Conservation (phyloP, 2,888 invertebrate genomes). For the Caenorhabditis doughertyi region DNA sequence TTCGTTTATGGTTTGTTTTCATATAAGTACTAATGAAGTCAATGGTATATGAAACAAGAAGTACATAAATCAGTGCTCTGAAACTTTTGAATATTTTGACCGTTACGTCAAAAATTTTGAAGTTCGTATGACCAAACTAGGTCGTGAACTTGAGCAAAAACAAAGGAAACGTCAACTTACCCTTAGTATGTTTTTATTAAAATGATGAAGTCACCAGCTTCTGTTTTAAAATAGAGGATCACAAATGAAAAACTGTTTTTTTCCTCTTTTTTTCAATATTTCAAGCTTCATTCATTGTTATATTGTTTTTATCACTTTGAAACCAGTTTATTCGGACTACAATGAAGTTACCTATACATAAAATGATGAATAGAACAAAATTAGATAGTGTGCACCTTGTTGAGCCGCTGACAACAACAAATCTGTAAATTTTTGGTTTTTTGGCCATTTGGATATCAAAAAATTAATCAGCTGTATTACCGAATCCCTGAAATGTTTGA, state of each 20-base stretch:
- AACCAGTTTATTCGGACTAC: slow-evolving; percentile 57
- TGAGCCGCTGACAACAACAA: slow-evolving; percentile 51
- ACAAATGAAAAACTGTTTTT: slow-evolving; percentile 22
- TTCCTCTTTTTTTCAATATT: not conserved
- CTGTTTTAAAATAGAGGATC: not conserved
- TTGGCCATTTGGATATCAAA: not conserved
- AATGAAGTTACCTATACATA: slow-evolving; percentile 12
- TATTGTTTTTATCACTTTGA: not conserved
- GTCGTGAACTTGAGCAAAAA: slow-evolving; percentile 13
- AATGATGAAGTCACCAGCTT: slow-evolving; percentile 22
- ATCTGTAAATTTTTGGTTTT: slow-evolving; percentile 42
- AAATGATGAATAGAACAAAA: not conserved
- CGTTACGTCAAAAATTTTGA: slow-evolving; percentile 2
- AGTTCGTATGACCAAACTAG: not conserved
- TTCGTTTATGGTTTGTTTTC: slow-evolving; percentile 13
- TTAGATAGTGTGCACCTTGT: slow-evolving; percentile 54
- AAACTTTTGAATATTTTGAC: not conserved
- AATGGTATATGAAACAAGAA: slow-evolving; percentile 12
- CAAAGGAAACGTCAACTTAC: slow-evolving; percentile 7
- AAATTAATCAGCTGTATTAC: slow-evolving; percentile 29
- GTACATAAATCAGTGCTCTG: slow-evolving; percentile 11
- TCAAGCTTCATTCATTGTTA: slow-evolving; percentile 16
- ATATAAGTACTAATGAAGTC: not conserved
- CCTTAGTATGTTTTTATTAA: slow-evolving; percentile 4
- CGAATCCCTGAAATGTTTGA: slow-evolving; percentile 63